Percentiles rank a stretch among this genome's conserved stretches.
These are phyloP conservation scores for Phaetusa simplex DNA, from an alignment of 2,113 vertebrate genomes.

Conservation along the genomic window DNA sequence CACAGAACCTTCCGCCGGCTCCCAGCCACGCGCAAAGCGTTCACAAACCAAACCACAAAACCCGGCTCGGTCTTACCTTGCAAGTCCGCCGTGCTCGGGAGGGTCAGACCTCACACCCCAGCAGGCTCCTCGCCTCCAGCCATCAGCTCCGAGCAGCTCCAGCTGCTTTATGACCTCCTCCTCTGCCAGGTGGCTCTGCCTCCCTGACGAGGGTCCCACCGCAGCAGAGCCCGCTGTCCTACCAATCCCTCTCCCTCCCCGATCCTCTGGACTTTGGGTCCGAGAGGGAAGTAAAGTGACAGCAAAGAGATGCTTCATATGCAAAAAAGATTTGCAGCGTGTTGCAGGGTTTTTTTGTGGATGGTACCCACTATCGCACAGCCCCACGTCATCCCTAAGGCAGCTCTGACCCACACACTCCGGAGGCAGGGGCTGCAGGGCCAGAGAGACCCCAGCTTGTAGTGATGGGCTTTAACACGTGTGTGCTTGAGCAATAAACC, in stretches of 20 bases:
- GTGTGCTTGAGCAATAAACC: not conserved
- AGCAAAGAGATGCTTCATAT: not conserved
- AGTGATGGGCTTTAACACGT: not conserved
- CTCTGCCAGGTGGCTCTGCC: not conserved
- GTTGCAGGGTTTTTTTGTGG: not conserved
- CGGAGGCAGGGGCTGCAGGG: not conserved
- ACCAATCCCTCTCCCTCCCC: not conserved
- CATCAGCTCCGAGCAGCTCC: not conserved
- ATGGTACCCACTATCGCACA: not conserved
- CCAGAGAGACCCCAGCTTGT: not conserved
- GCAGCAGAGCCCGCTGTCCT: not conserved
- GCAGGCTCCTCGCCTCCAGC: not conserved
- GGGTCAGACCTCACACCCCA: not conserved
- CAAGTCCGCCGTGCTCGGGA: not conserved
- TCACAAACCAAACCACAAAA: not conserved
- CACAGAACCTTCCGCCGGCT: not conserved
- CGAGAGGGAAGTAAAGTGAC: not conserved
- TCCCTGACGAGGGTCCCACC: not conserved
- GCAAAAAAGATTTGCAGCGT: not conserved
- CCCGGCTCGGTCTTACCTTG: not conserved
- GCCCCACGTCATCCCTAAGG: not conserved
- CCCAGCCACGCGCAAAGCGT: accelerated
- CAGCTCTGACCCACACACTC: not conserved
- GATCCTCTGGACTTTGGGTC: not conserved
- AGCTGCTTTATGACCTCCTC: constrained; percentile 39